These are phyloP conservation scores for Sinocyclocheilus anophthalmus DNA, from an alignment of 2,113 vertebrate species.

Conservation along the genomic window DNA sequence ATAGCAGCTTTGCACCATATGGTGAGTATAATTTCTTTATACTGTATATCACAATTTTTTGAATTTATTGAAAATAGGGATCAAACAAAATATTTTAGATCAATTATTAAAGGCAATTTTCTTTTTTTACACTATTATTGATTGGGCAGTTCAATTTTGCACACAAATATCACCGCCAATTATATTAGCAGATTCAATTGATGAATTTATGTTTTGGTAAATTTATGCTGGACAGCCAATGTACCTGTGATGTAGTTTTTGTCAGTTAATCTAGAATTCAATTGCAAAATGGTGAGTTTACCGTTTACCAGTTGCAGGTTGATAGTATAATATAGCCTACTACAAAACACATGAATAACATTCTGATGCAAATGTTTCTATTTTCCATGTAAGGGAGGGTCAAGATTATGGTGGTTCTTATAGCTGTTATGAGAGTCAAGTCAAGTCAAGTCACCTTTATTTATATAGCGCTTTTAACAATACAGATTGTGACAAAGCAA, in stretches of 20 bases:
- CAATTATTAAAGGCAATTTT: neutral
- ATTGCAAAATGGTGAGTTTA: neutral
- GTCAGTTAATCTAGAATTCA: neutral
- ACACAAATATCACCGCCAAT: neutral
- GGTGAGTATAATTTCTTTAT: neutral
- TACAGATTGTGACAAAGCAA: no score
- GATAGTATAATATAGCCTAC: neutral
- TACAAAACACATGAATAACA: neutral
- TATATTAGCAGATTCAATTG: neutral
- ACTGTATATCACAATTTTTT: neutral
- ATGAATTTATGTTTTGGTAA: neutral
- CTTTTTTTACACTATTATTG: neutral
- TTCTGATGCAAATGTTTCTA: neutral
- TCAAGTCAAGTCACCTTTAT: no score
- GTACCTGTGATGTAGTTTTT: neutral
- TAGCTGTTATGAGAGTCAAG: neutral
- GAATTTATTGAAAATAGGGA: neutral
- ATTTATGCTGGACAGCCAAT: neutral
- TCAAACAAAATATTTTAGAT: neutral
- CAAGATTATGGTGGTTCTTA: neutral
- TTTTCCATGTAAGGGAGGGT: neutral
- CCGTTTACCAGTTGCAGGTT: neutral
- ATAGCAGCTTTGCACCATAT: constrained; percentile 1
- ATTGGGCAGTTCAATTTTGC: neutral
- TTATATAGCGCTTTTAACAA: no score